phyloP scores from a whole-genome alignment of 2,113 vertebrate species.

The Centropristis striata region DNA sequence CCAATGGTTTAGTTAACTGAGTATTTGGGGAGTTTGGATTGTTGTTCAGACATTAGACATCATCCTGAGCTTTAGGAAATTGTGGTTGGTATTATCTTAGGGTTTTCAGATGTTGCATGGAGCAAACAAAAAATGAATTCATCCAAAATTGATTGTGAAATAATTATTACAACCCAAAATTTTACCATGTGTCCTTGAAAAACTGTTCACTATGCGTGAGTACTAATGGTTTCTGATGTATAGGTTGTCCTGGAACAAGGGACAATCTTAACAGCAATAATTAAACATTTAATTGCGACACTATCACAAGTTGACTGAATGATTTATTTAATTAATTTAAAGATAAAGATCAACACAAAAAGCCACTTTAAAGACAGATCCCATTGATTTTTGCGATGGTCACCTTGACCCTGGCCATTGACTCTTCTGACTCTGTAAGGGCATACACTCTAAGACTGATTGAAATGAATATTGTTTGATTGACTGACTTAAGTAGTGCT shows the following conservation, averaged over 20 bases:
- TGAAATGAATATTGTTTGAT: conserved; percentile 15
- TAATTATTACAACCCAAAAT: background rate
- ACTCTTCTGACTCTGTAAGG: background rate
- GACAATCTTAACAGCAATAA: background rate
- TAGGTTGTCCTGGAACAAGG: background rate
- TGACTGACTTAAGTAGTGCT: conserved; percentile 8
- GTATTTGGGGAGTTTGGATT: background rate
- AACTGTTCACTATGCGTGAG: background rate
- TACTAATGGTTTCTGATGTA: background rate
- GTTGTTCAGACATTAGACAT: too few relatives aligned
- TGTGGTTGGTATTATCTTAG: too few relatives aligned
- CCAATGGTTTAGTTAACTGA: too few relatives aligned
- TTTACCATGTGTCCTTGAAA: background rate
- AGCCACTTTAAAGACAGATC: conserved; percentile 16
- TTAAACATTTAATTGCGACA: conserved; percentile 1
- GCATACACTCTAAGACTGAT: conserved; percentile 1
- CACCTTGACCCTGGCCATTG: conserved; percentile 2
- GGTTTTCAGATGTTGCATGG: too few relatives aligned
- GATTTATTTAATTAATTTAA: conserved; percentile 20
- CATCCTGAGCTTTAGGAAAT: too few relatives aligned
- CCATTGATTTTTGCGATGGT: conserved; percentile 15
- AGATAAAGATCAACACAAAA: conserved; percentile 20
- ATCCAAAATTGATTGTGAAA: background rate
- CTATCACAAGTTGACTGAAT: background rate
- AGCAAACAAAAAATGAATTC: background rate